These are phyloP conservation scores for Cladopsammia gracilis DNA, from an alignment of 64 coral and sea anemone genomes.

Conservation along the genomic window DNA sequence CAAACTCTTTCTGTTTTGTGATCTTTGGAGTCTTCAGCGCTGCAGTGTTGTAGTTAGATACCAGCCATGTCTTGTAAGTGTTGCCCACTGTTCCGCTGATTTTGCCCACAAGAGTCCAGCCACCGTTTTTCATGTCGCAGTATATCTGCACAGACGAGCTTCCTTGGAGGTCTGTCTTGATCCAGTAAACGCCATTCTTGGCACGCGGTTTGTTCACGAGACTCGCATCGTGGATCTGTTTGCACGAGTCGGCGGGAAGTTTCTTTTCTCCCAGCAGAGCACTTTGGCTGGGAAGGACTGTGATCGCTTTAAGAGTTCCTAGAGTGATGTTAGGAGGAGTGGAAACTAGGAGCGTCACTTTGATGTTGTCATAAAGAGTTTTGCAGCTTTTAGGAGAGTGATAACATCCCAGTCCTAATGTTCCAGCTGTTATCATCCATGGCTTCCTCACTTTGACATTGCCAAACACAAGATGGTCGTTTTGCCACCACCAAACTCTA, in stretches of 20 bases:
- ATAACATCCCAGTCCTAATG: slow-evolving; percentile 75
- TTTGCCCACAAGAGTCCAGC: slow-evolving; percentile 94
- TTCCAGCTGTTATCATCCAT: slow-evolving; percentile 78
- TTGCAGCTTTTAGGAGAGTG: slow-evolving; percentile 38
- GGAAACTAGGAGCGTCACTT: slow-evolving; percentile 32
- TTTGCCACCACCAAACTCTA: slow-evolving; percentile 71
- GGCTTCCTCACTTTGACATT: slow-evolving; percentile 43
- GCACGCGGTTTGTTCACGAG: slow-evolving; percentile 22
- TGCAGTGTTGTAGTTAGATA: slow-evolving; percentile 55
- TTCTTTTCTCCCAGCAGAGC: slow-evolving; percentile 27
- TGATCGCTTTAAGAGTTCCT: neutral
- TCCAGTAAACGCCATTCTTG: slow-evolving; percentile 86
- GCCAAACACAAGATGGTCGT: slow-evolving; percentile 54
- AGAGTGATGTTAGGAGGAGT: slow-evolving; percentile 8
- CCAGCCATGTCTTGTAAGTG: slow-evolving; percentile 76
- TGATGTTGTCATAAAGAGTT: slow-evolving; percentile 82
- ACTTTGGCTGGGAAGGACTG: neutral
- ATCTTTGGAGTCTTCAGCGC: slow-evolving; percentile 50
- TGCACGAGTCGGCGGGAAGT: slow-evolving; percentile 82
- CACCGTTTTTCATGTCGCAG: slow-evolving; percentile 89
- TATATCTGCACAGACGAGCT: slow-evolving; percentile 49
- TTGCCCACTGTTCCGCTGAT: slow-evolving; percentile 79
- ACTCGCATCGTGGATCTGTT: slow-evolving; percentile 79
- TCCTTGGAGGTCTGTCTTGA: slow-evolving; percentile 65
- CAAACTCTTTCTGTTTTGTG: slow-evolving; percentile 7